Percentiles rank a stretch among this genome's conserved stretches.
Evolutionary conservation across 2,888 invertebrate species (phyloP).

Genomic region (Gari tellinella): DNA sequence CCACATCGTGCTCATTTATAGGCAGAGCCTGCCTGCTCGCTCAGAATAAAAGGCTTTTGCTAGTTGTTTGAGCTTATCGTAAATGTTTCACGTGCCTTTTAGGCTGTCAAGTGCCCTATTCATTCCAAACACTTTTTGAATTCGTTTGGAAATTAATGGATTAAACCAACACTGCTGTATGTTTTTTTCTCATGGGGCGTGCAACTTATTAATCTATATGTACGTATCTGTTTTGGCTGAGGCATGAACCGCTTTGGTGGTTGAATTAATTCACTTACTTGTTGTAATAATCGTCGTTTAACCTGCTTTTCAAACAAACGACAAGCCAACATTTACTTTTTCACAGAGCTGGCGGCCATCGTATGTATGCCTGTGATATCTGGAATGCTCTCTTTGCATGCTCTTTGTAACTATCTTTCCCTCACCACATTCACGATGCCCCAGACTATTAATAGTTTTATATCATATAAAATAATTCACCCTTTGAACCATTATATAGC

Average conservation of each 20-base stretch:
- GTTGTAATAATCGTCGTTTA: too few species aligned
- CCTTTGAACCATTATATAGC: too few species aligned
- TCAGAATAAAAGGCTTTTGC: too few species aligned
- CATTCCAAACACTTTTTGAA: too few species aligned
- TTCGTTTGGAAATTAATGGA: background rate
- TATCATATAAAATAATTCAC: too few species aligned
- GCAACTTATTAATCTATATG: constrained; percentile 8
- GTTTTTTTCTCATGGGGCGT: constrained; percentile 63
- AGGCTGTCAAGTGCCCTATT: constrained; percentile 5
- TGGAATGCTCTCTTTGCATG: too few species aligned
- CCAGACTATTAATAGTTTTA: too few species aligned
- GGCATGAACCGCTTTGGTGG: constrained; percentile 21
- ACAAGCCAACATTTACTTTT: too few species aligned
- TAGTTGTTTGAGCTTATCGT: constrained; percentile 15
- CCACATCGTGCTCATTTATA: too few species aligned
- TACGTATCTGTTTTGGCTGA: constrained; percentile 17
- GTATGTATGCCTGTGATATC: constrained; percentile 3
- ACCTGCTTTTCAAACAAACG: too few species aligned
- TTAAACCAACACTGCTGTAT: constrained; percentile 32
- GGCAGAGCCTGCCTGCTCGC: too few species aligned
- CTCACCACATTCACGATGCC: background rate
- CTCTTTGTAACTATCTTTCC: background rate
- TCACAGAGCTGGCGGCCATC: constrained; percentile 16
- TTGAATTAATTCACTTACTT: too few species aligned
- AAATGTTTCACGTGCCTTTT: constrained; percentile 8